A percentile compares a stretch with the other conserved stretches of the same genome.
Conservation (phyloP, 2,113 vertebrate species). For the Psilopsiagon aurifrons region DNA sequence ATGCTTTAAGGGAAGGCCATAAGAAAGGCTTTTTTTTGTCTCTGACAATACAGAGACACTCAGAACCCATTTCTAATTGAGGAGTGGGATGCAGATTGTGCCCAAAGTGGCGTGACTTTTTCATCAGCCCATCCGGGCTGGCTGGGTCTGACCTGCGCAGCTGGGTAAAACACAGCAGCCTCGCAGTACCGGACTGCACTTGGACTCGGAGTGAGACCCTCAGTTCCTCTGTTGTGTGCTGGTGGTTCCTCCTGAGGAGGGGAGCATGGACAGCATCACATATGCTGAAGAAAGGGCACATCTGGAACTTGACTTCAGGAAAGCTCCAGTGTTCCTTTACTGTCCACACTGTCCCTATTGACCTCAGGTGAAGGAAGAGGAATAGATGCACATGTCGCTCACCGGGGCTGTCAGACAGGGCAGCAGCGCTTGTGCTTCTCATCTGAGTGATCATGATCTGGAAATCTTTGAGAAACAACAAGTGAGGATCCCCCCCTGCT, state of each 20-base stretch:
- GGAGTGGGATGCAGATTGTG: background rate
- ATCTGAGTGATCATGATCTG: background rate
- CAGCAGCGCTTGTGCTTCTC: background rate
- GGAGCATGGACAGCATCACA: background rate
- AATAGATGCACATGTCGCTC: background rate
- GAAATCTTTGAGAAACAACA: background rate
- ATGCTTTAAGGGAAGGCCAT: background rate
- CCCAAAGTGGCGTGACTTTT: background rate
- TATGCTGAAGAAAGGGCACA: background rate
- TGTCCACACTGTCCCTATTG: background rate
- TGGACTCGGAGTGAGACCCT: rapidly evolving
- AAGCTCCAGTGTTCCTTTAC: background rate
- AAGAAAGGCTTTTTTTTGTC: background rate
- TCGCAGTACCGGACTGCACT: background rate
- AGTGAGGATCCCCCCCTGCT: background rate
- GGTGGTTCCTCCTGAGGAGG: background rate
- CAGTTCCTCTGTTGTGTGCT: rapidly evolving
- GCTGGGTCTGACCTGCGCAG: background rate
- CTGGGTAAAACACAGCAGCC: background rate
- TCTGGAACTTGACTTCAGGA: background rate
- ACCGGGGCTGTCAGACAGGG: background rate
- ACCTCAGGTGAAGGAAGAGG: rapidly evolving
- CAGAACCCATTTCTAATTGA: background rate
- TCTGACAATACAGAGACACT: background rate
- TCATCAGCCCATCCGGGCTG: background rate